These are phyloP conservation scores for Ovis canadensis DNA, from an alignment of 2,113 vertebrate genomes.

Conservation along the genomic window DNA sequence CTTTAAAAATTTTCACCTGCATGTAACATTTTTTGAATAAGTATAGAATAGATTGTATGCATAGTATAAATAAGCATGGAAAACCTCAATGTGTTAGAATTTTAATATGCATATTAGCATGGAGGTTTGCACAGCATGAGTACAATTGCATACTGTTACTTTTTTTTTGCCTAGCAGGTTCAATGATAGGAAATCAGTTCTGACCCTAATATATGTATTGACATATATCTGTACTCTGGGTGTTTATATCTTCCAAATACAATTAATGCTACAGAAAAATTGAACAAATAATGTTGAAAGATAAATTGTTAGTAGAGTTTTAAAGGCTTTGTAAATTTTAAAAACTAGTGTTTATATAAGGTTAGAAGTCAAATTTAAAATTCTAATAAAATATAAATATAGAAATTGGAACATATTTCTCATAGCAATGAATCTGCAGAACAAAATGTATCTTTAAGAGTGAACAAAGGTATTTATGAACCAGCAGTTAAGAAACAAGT, in stretches of 20 bases:
- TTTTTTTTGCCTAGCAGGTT: slow-evolving; percentile 62
- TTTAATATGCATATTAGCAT: slow-evolving; percentile 67
- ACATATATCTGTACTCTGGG: slow-evolving; percentile 11
- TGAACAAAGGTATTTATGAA: slow-evolving; percentile 81
- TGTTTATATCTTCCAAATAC: slow-evolving; percentile 53
- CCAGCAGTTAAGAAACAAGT: slow-evolving; percentile 73
- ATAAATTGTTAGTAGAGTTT: slow-evolving; percentile 47
- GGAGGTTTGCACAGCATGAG: slow-evolving; percentile 38
- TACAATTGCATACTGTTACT: slow-evolving; percentile 56
- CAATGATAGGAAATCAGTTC: slow-evolving; percentile 66
- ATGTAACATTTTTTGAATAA: slow-evolving; percentile 37
- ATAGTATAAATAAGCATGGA: not conserved
- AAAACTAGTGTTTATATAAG: slow-evolving; percentile 15
- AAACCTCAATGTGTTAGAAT: slow-evolving; percentile 39
- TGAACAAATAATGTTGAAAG: slow-evolving; percentile 47
- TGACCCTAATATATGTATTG: slow-evolving; percentile 49
- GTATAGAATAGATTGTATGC: not conserved
- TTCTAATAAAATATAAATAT: slow-evolving; percentile 54
- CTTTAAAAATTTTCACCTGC: slow-evolving; percentile 51
- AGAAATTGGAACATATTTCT: slow-evolving; percentile 76
- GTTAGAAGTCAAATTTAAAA: slow-evolving; percentile 43
- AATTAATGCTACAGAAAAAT: slow-evolving; percentile 60
- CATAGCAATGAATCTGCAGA: slow-evolving; percentile 72
- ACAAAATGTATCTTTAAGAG: slow-evolving; percentile 77
- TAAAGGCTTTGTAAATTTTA: not conserved